Evolutionary conservation across 2,797 vertebrate species (phyloP).

Genomic region (Florisuga fusca): DNA sequence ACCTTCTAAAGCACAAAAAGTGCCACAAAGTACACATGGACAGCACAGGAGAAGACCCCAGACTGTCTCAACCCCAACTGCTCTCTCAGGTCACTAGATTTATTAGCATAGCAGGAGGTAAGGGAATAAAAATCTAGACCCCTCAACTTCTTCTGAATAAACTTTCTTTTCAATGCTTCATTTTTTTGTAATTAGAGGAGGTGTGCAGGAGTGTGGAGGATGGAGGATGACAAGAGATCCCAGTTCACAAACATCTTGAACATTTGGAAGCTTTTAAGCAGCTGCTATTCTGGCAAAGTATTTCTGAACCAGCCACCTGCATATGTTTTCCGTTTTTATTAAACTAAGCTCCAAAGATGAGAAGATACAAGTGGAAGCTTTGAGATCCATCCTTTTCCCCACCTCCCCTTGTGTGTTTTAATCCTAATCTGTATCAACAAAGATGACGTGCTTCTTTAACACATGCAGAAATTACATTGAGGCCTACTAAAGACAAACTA

Average conservation of each 20-base stretch:
- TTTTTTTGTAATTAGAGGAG: neutral
- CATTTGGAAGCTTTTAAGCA: constrained; percentile 61
- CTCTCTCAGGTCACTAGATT: neutral
- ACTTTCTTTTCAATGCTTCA: neutral
- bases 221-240: neutral
- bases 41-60: neutral
- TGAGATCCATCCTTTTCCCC: neutral
- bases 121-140: neutral
- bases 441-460: constrained; percentile 23
- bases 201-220: neutral
- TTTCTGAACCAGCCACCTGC: constrained; percentile 47
- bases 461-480: neutral
- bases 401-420: constrained; percentile 21
- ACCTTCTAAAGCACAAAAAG: neutral
- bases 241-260: constrained; percentile 59
- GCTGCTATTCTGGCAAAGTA: constrained; percentile 25
- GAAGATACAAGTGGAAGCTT: constrained; percentile 42
- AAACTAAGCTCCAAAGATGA: constrained; percentile 20
- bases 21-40: neutral
- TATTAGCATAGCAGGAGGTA: neutral
- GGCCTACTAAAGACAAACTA: neutral
- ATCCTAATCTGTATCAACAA: constrained; percentile 48
- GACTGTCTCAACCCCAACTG: neutral
- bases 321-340: constrained; percentile 41
- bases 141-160: neutral